Conservation (phyloP, 2,113 vertebrate species). For the Malurus melanocephalus region DNA sequence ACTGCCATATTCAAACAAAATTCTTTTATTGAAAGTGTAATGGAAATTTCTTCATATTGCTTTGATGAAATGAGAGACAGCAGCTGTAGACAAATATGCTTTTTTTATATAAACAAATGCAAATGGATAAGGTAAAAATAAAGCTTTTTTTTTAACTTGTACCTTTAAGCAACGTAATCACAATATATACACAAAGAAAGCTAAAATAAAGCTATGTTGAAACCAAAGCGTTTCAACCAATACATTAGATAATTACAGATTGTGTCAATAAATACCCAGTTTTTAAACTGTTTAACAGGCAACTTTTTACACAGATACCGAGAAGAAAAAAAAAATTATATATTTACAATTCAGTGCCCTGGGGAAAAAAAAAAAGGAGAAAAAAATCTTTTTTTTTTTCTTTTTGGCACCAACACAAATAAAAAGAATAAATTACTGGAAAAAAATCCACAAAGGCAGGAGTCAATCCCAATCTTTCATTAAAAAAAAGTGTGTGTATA, state of each 20-base stretch:
- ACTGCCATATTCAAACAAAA: neutral
- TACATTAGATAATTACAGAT: constrained; percentile 82
- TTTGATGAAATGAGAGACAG: constrained; percentile 86
- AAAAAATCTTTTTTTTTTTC: constrained; percentile 18
- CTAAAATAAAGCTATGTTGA: constrained; percentile 83
- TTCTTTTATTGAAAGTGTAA: constrained; percentile 86
- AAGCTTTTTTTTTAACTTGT: constrained; percentile 73
- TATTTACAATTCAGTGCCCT: constrained; percentile 76
- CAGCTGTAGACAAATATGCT: constrained; percentile 76
- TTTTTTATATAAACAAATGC: constrained; percentile 74
- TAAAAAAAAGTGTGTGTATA: constrained; percentile 59
- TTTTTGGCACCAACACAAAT: constrained; percentile 62
- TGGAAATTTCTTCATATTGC: constrained; percentile 90
- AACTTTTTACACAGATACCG: constrained; percentile 74
- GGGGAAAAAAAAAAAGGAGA: constrained; percentile 11
- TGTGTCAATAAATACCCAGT: constrained; percentile 87
- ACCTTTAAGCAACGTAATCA: constrained; percentile 81
- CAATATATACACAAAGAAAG: constrained; percentile 86
- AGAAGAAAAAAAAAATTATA: constrained; percentile 44
- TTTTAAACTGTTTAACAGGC: constrained; percentile 81
- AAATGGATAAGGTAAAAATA: constrained; percentile 76
- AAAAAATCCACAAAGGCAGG: constrained; percentile 73
- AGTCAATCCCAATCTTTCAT: constrained; percentile 64
- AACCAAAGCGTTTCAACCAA: constrained; percentile 73
- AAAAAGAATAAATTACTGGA: constrained; percentile 71